phyloP scores from a whole-genome alignment of 2,113 vertebrate species.

The Mormyrus iriodes region DNA sequence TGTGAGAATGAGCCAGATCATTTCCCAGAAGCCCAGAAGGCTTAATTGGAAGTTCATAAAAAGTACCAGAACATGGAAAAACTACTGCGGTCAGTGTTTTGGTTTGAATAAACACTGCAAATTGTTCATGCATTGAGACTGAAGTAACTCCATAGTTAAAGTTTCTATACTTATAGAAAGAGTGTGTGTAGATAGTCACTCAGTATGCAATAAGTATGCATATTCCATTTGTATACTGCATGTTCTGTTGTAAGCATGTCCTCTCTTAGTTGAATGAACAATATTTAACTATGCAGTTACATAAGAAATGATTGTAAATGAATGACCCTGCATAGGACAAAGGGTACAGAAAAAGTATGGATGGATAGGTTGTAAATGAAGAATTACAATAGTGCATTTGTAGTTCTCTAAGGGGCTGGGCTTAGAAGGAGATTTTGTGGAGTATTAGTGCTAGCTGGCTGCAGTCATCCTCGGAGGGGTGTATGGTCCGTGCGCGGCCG shows the following conservation, averaged over 20 bases:
- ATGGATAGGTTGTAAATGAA: neutral
- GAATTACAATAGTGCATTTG: neutral
- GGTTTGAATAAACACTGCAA: neutral
- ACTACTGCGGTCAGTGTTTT: neutral
- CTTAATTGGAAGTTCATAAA: neutral
- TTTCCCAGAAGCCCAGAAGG: slow-evolving; percentile 11
- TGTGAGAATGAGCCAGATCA: neutral
- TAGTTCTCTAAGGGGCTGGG: neutral
- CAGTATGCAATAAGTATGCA: neutral
- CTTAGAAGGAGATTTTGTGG: neutral
- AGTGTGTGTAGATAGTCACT: neutral
- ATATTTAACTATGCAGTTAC: neutral
- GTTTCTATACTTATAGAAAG: neutral
- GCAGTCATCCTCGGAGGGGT: neutral
- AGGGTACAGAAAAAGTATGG: neutral
- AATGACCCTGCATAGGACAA: neutral
- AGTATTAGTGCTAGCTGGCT: neutral
- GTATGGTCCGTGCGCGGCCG: neutral
- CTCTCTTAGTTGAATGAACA: neutral
- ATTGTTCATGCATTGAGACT: neutral
- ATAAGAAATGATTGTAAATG: neutral
- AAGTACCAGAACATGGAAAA: neutral
- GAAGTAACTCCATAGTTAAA: no score
- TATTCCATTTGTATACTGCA: neutral
- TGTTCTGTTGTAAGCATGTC: neutral